Percentiles rank a stretch among this genome's conserved stretches.
Evolutionary conservation across 2,113 vertebrate genomes (phyloP).

Genomic region (Lophotis ruficrista): DNA sequence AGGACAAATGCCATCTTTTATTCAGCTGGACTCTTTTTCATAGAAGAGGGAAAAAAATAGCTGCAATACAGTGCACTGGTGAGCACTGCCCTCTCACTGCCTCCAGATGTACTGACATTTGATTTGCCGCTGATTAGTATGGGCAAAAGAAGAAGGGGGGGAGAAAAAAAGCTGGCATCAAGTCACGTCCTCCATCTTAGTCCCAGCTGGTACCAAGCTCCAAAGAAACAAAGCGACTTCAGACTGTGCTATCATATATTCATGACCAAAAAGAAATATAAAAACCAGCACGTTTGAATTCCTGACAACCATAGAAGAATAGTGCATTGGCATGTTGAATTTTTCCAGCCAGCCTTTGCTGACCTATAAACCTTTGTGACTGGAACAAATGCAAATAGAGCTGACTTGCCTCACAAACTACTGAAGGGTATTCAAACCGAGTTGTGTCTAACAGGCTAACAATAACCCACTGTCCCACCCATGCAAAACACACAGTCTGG

Average conservation of each 20-base stretch:
- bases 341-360: constrained; percentile 87
- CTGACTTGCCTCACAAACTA: constrained; percentile 88
- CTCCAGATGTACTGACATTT: constrained; percentile 58
- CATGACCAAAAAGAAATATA: constrained; percentile 74
- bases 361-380: constrained; percentile 97
- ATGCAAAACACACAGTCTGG: constrained; percentile 77
- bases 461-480: constrained; percentile 84
- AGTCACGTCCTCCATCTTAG: constrained; percentile 76
- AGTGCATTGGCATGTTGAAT: constrained; percentile 71
- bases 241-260: constrained; percentile 74
- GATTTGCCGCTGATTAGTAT: constrained; percentile 52
- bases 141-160: constrained; percentile 13
- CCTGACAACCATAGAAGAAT: constrained; percentile 75
- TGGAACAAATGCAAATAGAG: constrained; percentile 96
- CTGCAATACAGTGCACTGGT: neutral
- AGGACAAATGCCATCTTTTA: constrained; percentile 32
- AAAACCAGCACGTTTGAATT: constrained; percentile 71
- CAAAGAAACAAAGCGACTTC: constrained; percentile 70
- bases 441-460: constrained; percentile 82
- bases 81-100: constrained; percentile 69
- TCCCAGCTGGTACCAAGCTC: constrained; percentile 78
- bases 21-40: neutral
- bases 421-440: constrained; percentile 89
- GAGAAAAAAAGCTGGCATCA: constrained; percentile 59
- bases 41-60: neutral